phyloP scores from a whole-genome alignment of 2,888 invertebrate genomes.

The Drosophila colorata region DNA sequence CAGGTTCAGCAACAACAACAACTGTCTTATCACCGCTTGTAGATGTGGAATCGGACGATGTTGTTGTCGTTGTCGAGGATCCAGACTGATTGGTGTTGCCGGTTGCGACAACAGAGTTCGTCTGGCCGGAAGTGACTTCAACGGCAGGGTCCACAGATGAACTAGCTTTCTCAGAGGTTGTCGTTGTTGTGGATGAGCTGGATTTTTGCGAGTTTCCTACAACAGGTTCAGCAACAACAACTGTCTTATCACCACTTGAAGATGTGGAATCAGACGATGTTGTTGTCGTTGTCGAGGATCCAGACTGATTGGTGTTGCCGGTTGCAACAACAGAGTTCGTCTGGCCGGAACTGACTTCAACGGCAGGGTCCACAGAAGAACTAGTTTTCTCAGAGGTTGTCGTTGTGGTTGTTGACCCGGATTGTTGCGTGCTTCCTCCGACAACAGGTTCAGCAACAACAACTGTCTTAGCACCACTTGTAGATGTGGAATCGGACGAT shows the following conservation, averaged over 20 bases:
- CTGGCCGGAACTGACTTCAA: background rate
- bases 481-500: conserved; percentile 3
- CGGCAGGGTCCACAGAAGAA: background rate
- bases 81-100: conserved; percentile 1
- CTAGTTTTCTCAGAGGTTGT: conserved; percentile 4
- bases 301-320: background rate
- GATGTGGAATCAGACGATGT: too few species aligned
- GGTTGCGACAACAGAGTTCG: too few species aligned
- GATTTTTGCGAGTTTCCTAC: too few species aligned
- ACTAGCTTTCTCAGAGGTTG: background rate
- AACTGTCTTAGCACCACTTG: background rate
- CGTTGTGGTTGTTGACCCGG: conserved; percentile 11
- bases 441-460: too few species aligned
- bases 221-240: too few species aligned
- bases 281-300: too few species aligned
- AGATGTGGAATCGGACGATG: conserved; percentile 6
- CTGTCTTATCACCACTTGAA: too few species aligned
- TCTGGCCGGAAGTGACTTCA: too few species aligned
- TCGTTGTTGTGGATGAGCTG: conserved; percentile 6
- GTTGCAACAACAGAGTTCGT: too few species aligned
- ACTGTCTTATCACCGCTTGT: background rate
- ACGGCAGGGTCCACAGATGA: background rate
- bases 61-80: conserved; percentile 13
- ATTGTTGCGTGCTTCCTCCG: background rate
- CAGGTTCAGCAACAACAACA: too few species aligned